phyloP scores from a whole-genome alignment of 2,797 vertebrate genomes.

The Sebastolobus alascanus region DNA sequence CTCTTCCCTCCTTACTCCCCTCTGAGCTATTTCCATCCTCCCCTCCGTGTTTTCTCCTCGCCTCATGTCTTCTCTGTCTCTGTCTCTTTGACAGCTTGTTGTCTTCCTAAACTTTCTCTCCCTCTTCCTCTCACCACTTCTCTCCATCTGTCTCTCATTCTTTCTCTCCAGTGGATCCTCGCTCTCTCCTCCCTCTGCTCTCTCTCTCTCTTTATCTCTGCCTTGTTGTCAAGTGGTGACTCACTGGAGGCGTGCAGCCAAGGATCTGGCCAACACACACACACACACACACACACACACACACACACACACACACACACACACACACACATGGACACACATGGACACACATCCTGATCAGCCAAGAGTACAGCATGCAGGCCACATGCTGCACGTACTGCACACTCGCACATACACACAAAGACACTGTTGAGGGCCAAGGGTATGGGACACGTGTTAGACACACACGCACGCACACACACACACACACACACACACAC shows the following conservation, averaged over 20 bases:
- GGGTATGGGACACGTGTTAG: conserved; percentile 28
- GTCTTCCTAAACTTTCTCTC: conserved; percentile 36
- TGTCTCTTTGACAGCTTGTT: conserved; percentile 37
- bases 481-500: conserved; percentile 27
- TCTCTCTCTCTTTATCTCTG: conserved; percentile 51
- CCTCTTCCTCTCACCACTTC: conserved; percentile 6
- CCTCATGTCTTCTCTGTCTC: neutral
- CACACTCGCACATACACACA: conserved; percentile 43
- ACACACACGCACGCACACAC: conserved; percentile 31
- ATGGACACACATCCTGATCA: conserved; percentile 30
- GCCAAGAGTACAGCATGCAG: conserved; percentile 68
- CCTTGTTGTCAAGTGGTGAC: conserved; percentile 75
- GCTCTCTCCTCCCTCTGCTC: conserved; percentile 9
- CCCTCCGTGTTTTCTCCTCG: neutral
- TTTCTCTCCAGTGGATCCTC: conserved; percentile 13
- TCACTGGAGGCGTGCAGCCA: conserved; percentile 72
- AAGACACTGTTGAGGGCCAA: conserved; percentile 51
- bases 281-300: conserved; percentile 34
- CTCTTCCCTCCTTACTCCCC: neutral
- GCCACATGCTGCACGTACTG: conserved; percentile 70
- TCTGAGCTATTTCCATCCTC: conserved; percentile 4
- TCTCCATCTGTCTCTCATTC: conserved; percentile 21
- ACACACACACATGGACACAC: neutral
- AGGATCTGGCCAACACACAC: conserved; percentile 51
- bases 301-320: conserved; percentile 35